A percentile compares a stretch with the other conserved stretches of the same genome.
These are phyloP conservation scores for Galerucella pusilla DNA, from an alignment of 2,888 invertebrate species.

Conservation along the genomic window DNA sequence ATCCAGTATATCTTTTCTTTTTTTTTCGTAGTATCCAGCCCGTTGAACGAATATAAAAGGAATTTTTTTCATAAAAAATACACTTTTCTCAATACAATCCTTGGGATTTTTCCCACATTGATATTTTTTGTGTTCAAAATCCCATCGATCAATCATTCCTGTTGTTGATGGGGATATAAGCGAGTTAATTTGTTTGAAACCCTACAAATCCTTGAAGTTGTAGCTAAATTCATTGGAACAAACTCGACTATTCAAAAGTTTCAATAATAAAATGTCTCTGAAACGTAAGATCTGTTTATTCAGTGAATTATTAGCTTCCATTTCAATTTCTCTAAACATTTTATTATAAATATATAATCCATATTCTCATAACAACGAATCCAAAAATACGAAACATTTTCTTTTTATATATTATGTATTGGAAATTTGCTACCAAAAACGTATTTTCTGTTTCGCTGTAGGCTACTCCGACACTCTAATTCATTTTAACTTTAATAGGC, in stretches of 20 bases:
- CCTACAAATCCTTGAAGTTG: slow-evolving; percentile 11
- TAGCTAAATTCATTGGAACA: slow-evolving; percentile 14
- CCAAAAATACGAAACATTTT: not conserved
- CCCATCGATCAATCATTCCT: slow-evolving; percentile 25
- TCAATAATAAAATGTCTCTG: slow-evolving; percentile 24
- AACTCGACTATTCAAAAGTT: slow-evolving; percentile 25
- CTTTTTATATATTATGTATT: not conserved
- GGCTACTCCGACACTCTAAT: not conserved
- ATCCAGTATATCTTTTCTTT: no score
- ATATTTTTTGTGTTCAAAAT: not conserved
- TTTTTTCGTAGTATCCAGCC: no score
- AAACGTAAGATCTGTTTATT: slow-evolving; percentile 10
- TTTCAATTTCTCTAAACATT: not conserved
- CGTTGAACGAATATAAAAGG: no score
- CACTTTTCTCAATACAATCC: not conserved
- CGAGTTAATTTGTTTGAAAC: slow-evolving; percentile 22
- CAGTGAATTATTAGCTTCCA: no score
- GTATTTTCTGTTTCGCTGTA: not conserved
- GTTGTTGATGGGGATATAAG: slow-evolving; percentile 16
- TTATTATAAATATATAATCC: no score
- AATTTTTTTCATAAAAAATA: not conserved
- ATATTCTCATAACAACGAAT: not conserved
- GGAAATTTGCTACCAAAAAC: not conserved
- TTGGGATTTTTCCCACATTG: not conserved
- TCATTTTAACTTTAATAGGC: not conserved